Evolutionary conservation across 2,113 vertebrate species (phyloP).

Genomic region (Dryoscopus gambensis): DNA sequence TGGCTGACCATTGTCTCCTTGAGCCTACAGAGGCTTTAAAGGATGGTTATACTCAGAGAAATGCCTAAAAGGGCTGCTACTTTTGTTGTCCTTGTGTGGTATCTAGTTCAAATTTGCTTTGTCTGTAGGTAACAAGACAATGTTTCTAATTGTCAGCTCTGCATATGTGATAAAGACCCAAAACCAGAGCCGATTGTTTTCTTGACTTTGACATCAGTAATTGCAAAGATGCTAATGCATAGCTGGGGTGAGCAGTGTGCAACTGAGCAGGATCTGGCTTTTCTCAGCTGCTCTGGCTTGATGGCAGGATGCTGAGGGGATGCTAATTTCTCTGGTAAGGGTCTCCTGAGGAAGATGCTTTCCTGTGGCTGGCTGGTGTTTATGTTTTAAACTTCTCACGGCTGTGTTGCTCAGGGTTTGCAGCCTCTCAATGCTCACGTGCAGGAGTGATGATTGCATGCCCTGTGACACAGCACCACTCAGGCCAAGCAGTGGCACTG

Average conservation of each 20-base stretch:
- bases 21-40: not conserved
- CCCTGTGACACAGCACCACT: not conserved
- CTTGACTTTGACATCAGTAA: not conserved
- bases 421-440: accelerated
- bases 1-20: accelerated
- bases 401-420: not conserved
- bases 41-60: not conserved
- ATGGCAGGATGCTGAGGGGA: not conserved
- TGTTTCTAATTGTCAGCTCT: not conserved
- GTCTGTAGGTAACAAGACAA: not conserved
- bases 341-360: not conserved
- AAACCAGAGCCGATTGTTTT: not conserved
- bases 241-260: not conserved
- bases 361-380: not conserved
- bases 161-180: not conserved
- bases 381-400: not conserved
- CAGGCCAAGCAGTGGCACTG: not conserved
- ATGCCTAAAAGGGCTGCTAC: not conserved
- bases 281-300: not conserved
- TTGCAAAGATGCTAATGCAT: not conserved
- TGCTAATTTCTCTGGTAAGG: not conserved
- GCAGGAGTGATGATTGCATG: accelerated
- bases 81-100: not conserved
- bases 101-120: not conserved
- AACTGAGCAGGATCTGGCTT: not conserved